Evolutionary conservation across 2,113 vertebrate genomes (phyloP), one percentile per base, ranked within the genome.

Genomic region (Nothocercus nigrocapillus): DNA sequence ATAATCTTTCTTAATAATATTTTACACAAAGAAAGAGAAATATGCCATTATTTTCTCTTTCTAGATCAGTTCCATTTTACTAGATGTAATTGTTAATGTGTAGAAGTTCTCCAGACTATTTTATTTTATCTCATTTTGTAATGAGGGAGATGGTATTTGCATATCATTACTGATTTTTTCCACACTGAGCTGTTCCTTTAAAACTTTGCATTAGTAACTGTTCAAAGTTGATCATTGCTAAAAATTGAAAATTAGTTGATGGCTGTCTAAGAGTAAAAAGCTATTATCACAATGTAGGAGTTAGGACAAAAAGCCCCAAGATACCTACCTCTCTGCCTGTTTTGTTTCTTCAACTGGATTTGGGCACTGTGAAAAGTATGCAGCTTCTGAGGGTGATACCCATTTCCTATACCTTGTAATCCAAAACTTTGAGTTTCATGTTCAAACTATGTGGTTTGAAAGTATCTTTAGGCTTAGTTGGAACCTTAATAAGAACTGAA

Each of bases 1-100:
- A 40, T 76, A 74, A 92, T 68, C 22, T 88, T 94, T 75, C 75
- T 89, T 77, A 95, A 90, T 90, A 92, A 56, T 59, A 90, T 91
- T 95, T 92, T 82, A 69, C 19, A 72, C 61, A 8, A 81, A 88
- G 77, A 89, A 93, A 86, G 42, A 90, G 32, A 92, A 78, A 11
- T 53, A n/a, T 58, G 42, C 13, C 4, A 3, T 40, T 78, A 61
- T 68, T 76, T 77, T 74, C 25, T 89, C 49, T 77, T 93, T 81
- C 73, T 77, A 85, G 49, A 89, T 64, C 63, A 28, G 24, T 44
- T 94, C 36, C 28, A n/a, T 90, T 94, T 73, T 83, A 58, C 17
- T 44, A 75, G 56, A 51, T 24, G 22, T 25, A 85, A 45, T 91
- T 92, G 53, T 79, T 88, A 62, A 40, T 54, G 8, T 25, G 5